Conservation (phyloP, 2,888 invertebrate species). For the Sympetrum striolatum region DNA sequence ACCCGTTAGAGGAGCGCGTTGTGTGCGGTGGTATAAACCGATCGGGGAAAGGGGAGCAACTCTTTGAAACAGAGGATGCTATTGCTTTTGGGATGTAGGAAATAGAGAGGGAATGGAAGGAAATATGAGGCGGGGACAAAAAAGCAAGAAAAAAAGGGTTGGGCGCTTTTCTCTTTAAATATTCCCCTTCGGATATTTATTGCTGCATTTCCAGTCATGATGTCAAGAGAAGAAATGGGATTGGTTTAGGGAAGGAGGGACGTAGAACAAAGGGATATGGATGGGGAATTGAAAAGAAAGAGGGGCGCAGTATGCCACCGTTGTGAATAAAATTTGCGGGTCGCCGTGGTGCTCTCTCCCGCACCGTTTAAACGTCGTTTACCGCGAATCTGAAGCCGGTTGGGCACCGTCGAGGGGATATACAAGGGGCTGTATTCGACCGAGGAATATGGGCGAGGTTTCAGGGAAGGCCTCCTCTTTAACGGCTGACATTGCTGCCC, state of each 20-base stretch:
- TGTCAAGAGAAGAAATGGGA: neutral
- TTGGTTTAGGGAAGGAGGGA: neutral
- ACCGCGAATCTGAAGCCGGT: neutral
- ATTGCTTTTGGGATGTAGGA: neutral
- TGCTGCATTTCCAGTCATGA: constrained; percentile 28
- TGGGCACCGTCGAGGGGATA: neutral
- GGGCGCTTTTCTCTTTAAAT: neutral
- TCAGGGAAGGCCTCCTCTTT: neutral
- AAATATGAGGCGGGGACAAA: neutral
- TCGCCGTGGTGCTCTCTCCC: constrained; percentile 26
- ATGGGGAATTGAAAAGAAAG: neutral
- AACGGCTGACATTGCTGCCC: neutral
- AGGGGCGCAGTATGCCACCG: constrained; percentile 17
- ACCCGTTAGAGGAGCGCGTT: neutral
- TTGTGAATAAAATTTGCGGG: constrained; percentile 23
- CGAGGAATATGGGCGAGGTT: neutral
- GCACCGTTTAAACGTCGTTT: constrained; percentile 34
- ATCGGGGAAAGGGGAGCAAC: neutral
- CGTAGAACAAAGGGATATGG: neutral
- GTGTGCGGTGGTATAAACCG: constrained; percentile 9
- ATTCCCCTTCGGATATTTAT: constrained; percentile 19
- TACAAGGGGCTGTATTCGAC: neutral
- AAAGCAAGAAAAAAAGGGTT: neutral
- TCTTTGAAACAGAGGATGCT: neutral
- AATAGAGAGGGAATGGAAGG: neutral